Percentiles rank a stretch among this genome's conserved stretches.
Conservation (phyloP, 2,888 invertebrate species). For the Lamellibrachia columna region DNA sequence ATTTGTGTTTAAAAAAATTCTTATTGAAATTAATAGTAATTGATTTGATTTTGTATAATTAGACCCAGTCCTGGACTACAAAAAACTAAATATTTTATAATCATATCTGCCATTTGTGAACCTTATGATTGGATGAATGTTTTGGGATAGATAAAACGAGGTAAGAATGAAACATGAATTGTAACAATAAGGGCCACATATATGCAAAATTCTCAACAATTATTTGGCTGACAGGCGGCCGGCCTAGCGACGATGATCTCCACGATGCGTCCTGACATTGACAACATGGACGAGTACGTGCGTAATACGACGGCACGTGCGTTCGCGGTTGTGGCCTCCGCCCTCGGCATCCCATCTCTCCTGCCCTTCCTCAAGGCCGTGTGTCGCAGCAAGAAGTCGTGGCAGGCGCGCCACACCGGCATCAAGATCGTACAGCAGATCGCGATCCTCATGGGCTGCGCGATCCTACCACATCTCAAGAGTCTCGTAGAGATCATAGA, state of each 20-base stretch:
- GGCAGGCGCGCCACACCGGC: constrained; percentile 96
- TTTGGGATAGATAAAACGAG: no score
- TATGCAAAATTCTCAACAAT: no score
- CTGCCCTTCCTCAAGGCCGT: constrained; percentile 92
- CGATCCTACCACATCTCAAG: constrained; percentile 96
- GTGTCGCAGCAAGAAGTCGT: constrained; percentile 98
- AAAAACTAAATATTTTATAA: no score
- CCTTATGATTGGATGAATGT: no score
- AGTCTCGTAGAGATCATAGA: constrained; percentile 99
- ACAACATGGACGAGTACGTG: constrained; percentile 99
- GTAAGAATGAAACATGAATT: no score
- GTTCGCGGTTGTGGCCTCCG: constrained; percentile 99
- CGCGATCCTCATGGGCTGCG: constrained; percentile 99
- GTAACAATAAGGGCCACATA: no score
- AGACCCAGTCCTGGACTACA: no score
- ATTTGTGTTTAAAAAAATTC: no score
- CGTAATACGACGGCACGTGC: constrained; percentile 99
- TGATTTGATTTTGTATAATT: no score
- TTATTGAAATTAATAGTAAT: no score
- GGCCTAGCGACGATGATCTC: constrained; percentile 99
- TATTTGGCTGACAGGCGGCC: constrained; percentile 74
- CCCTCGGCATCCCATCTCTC: constrained; percentile 95
- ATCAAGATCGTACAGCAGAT: constrained; percentile 99
- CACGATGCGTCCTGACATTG: constrained; percentile 99
- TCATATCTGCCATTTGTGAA: no score